Percentiles rank a stretch among this genome's conserved stretches.
Conservation (phyloP, 2,797 vertebrate genomes). For the Rousettus madagascariensis region DNA sequence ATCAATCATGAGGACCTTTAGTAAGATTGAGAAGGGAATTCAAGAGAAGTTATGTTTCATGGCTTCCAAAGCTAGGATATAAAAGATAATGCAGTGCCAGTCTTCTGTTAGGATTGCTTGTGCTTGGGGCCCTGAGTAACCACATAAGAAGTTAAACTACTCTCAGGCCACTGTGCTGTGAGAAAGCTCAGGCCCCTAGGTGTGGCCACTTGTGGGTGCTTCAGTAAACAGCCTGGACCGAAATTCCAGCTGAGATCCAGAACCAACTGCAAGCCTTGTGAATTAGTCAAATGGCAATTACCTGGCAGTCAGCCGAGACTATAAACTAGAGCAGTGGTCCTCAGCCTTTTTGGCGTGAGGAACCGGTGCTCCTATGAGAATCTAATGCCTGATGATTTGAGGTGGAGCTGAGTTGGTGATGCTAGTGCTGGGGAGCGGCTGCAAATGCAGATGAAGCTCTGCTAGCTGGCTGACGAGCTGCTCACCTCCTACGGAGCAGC, state of each 20-base stretch:
- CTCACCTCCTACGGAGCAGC: no score
- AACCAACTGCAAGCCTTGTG: not conserved
- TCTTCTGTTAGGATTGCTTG: not conserved
- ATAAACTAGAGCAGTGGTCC: not conserved
- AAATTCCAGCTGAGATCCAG: not conserved
- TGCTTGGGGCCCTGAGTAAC: not conserved
- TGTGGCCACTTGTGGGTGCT: not conserved
- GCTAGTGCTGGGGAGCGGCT: no score
- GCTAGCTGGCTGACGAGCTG: no score
- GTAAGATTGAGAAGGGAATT: not conserved
- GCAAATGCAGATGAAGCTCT: no score
- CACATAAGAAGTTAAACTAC: not conserved
- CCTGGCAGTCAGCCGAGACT: not conserved
- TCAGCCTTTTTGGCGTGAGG: no score
- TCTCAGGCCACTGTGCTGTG: not conserved
- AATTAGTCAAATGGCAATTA: not conserved
- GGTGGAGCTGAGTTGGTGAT: no score
- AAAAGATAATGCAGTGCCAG: not conserved
- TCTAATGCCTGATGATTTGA: no score
- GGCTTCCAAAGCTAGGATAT: not conserved
- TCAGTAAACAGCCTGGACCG: not conserved
- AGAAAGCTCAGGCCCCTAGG: not conserved
- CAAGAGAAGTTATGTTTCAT: not conserved
- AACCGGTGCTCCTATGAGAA: no score
- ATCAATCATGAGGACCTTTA: not conserved